Base-by-base conservation (phyloP, 2,888 invertebrate species). In the Hypena proboscidalis region DNA sequence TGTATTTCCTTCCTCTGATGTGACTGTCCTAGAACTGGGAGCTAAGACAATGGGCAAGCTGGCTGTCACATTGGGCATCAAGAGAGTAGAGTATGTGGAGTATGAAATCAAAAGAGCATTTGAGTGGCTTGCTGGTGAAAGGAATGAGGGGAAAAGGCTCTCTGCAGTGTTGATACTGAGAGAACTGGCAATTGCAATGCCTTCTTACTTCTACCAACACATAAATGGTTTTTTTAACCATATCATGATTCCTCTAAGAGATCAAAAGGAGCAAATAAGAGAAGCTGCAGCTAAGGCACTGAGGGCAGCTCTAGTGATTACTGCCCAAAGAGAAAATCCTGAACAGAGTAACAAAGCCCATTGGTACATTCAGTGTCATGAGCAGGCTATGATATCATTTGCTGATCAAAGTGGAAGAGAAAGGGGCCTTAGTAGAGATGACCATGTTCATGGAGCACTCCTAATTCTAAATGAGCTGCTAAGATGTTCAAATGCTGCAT, bases 161-260 rank as follows among this genome's bases (percentile, higher is more conserved):
- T 97, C 98, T 10, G 98, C 98, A 3, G 97, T 98, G 3, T 91
- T 99, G 26, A 96, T 99, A 34, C 85, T 99, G 11, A 94, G 96
- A 63, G 99, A 99, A 86, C 86, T 99, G 27, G 99, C 99, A 0
- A 94, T 97, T 17, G 96, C 97, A n/a, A 97, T 98, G 91, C 99
- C 99, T 0, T 98, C 99, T 13, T 98, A 98, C 80, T 99, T 99
- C 83, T 99, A 96, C 76, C 97, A 97, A 80, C 97, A 97, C 84
- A 96, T 97, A 1, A 95, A 96, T 34, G 95, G 95, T 13, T 97
- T 98, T 80, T 98, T 98, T 71, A 97, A 97, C 58, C 94, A 97
- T 34, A 97, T 99, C 37, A 97, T 98, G 78, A 95, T 95, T 78
- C 97, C 97, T 0, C 94, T 98, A 14, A 93, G 97, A 62, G 98